Conservation (phyloP, 1,140 invertebrate species). For the Anoplolepis gracilipes region DNA sequence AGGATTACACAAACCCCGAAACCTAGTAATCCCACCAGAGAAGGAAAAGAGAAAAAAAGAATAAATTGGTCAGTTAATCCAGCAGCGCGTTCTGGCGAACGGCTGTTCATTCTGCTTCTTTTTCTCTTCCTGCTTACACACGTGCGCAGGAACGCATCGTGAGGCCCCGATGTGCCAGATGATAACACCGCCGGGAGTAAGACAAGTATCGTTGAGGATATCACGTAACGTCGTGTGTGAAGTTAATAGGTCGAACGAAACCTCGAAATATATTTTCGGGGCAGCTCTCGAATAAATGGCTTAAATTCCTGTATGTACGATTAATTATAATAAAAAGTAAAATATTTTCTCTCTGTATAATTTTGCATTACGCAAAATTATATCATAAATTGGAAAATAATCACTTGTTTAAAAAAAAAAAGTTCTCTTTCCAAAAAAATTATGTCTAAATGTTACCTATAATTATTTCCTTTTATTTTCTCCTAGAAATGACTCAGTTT, state of each 20-base stretch:
- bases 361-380: neutral
- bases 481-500: neutral
- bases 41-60: neutral
- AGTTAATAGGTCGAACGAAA: conserved; percentile 25
- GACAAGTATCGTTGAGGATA: conserved; percentile 51
- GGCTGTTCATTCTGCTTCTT: conserved; percentile 41
- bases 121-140: conserved; percentile 51
- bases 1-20: conserved; percentile 38
- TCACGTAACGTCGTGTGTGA: neutral
- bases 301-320: neutral
- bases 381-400: neutral
- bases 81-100: conserved; percentile 37
- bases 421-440: neutral
- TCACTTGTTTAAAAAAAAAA: neutral
- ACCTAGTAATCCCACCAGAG: conserved; percentile 23
- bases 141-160: conserved; percentile 41
- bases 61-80: conserved; percentile 54
- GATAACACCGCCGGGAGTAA: conserved; percentile 46
- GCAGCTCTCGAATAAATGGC: neutral
- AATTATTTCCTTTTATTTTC: neutral
- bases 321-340: neutral
- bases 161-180: conserved; percentile 48
- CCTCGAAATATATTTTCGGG: neutral
- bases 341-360: neutral
- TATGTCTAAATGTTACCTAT: neutral